phyloP scores from a whole-genome alignment of 2,888 invertebrate genomes.

The Tenthredo livida region DNA sequence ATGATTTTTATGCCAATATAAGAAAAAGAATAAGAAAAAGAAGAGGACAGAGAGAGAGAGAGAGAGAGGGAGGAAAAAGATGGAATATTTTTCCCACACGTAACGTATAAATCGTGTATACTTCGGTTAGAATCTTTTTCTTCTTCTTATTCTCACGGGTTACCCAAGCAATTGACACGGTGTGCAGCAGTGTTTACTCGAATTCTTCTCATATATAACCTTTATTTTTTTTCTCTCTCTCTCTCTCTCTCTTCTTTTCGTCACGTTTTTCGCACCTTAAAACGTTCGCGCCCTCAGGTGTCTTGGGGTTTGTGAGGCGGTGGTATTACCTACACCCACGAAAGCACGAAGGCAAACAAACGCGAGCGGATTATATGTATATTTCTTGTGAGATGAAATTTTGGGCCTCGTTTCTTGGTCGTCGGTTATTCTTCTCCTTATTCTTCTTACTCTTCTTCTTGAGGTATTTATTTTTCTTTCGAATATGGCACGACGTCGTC shows the following conservation, averaged over 20 bases:
- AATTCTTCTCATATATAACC: not conserved
- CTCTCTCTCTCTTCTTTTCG: too few species aligned
- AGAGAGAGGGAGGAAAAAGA: not conserved
- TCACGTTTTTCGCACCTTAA: slow-evolving; percentile 13
- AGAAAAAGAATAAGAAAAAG: not conserved
- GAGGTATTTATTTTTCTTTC: slow-evolving; percentile 1
- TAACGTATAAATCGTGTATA: not conserved
- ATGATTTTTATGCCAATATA: not conserved
- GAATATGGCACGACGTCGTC: not conserved
- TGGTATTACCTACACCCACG: slow-evolving; percentile 13
- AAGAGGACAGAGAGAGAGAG: too few species aligned
- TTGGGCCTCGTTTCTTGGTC: not conserved
- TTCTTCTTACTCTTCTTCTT: not conserved
- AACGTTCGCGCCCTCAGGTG: not conserved
- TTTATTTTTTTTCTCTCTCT: not conserved
- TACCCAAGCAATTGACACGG: slow-evolving; percentile 34
- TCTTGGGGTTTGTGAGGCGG: not conserved
- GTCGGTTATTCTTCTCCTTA: not conserved
- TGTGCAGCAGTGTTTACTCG: slow-evolving; percentile 15
- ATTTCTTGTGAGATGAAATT: slow-evolving; percentile 16
- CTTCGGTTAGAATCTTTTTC: not conserved
- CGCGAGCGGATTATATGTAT: not conserved
- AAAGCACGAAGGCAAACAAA: not conserved
- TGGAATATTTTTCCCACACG: not conserved
- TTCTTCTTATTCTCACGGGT: not conserved